Evolutionary conservation across 2,888 invertebrate species (phyloP).

Genomic region (Melanostoma mellinum): DNA sequence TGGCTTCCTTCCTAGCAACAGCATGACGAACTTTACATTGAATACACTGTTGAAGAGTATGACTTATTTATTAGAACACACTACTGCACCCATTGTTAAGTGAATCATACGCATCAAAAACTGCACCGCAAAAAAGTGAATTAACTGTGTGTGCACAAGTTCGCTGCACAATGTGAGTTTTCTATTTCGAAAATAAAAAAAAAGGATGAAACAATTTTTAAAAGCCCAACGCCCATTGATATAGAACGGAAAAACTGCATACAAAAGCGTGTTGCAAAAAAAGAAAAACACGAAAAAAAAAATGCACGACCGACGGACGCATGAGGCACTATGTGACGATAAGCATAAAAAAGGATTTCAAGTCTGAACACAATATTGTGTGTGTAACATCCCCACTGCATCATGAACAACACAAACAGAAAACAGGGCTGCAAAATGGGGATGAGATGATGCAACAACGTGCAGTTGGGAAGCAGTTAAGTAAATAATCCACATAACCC

Average conservation of each 20-base stretch:
- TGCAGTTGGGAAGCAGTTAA: conserved; percentile 56
- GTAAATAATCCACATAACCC: conserved; percentile 72
- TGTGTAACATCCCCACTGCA: conserved; percentile 52
- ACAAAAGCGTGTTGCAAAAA: not conserved
- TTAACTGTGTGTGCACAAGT: conserved; percentile 32
- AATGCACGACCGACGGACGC: conserved; percentile 7
- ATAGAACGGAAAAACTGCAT: conserved; percentile 20
- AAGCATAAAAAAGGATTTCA: conserved; percentile 23
- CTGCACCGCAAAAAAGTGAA: conserved; percentile 19
- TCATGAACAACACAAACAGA: conserved; percentile 51
- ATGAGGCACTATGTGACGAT: conserved; percentile 13
- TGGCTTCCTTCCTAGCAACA: conserved; percentile 1
- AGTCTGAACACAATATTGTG: conserved; percentile 43
- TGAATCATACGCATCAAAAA: conserved; percentile 46
- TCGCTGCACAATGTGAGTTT: conserved; percentile 29
- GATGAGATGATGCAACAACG: conserved; percentile 63
- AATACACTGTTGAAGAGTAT: not conserved
- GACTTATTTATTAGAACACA: conserved; percentile 4
- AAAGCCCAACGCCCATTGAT: conserved; percentile 9
- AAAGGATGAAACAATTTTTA: not conserved
- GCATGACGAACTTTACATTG: conserved; percentile 2
- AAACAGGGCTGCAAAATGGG: not conserved
- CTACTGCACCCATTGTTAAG: conserved; percentile 7
- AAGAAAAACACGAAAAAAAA: conserved; percentile 35
- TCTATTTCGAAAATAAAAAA: conserved; percentile 18